Percentiles rank a stretch among this genome's conserved stretches.
Conservation (phyloP, 2,888 invertebrate genomes). For the Homarus gammarus region DNA sequence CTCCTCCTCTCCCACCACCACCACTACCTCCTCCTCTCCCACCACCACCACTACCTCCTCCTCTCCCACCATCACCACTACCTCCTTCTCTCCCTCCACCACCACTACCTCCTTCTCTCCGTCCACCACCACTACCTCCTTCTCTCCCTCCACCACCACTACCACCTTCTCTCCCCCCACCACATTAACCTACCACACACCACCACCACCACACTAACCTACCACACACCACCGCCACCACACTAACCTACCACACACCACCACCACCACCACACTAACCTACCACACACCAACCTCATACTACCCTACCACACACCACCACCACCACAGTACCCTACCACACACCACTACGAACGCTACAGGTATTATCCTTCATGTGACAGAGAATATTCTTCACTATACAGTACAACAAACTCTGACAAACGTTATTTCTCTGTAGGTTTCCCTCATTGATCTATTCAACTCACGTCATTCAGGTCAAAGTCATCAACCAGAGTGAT, state of each 20-base stretch:
- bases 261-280: not conserved
- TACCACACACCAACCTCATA: too few species aligned
- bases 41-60: conserved; percentile 20
- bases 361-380: too few species aligned
- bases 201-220: not conserved
- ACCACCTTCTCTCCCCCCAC: not conserved
- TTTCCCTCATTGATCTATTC: too few species aligned
- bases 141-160: not conserved
- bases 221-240: not conserved
- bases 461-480: too few species aligned
- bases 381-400: too few species aligned
- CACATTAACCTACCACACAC: not conserved
- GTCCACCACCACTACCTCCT: not conserved
- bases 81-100: not conserved
- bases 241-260: too few species aligned
- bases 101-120: not conserved
- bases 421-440: too few species aligned
- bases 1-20: not conserved
- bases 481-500: too few species aligned
- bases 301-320: too few species aligned
- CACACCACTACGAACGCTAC: too few species aligned
- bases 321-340: too few species aligned
- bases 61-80: conserved; percentile 27
- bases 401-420: too few species aligned
- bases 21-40: conserved; percentile 7